These are phyloP conservation scores for Vireo altiloquus DNA, from an alignment of 2,113 vertebrate genomes.

Conservation along the genomic window DNA sequence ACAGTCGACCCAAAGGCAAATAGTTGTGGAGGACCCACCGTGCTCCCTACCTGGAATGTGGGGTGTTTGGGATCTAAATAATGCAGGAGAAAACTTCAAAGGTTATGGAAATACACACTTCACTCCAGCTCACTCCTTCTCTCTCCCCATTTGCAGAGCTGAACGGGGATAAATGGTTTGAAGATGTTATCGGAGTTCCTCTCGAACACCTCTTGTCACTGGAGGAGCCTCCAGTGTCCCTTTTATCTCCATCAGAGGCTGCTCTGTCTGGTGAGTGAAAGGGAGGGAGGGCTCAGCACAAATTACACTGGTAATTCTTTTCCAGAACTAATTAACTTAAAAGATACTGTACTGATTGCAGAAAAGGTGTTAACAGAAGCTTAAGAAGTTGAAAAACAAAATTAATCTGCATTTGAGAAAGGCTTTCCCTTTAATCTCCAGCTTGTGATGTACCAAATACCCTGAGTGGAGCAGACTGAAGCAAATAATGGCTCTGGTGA, in stretches of 20 bases:
- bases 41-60: accelerated
- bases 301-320: slow-evolving; percentile 29
- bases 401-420: slow-evolving; percentile 14
- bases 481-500: accelerated
- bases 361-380: slow-evolving; percentile 55
- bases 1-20: accelerated
- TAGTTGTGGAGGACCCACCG: accelerated
- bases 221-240: slow-evolving; percentile 50
- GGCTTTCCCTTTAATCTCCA: background rate
- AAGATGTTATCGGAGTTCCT: background rate
- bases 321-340: slow-evolving; percentile 61
- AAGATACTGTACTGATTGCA: slow-evolving; percentile 49
- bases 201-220: background rate
- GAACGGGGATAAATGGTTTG: slow-evolving; percentile 1
- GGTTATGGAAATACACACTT: accelerated
- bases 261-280: slow-evolving; percentile 20
- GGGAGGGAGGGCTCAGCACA: slow-evolving; percentile 3
- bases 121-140: background rate
- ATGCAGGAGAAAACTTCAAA: background rate
- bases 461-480: background rate
- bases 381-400: slow-evolving; percentile 54
- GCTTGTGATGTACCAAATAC: background rate
- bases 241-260: slow-evolving; percentile 57
- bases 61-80: accelerated
- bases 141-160: background rate